A percentile compares a stretch with the other conserved stretches of the same genome.
These are phyloP conservation scores for Mustela nigripes DNA, from an alignment of 2,113 vertebrate genomes.

Conservation along the genomic window DNA sequence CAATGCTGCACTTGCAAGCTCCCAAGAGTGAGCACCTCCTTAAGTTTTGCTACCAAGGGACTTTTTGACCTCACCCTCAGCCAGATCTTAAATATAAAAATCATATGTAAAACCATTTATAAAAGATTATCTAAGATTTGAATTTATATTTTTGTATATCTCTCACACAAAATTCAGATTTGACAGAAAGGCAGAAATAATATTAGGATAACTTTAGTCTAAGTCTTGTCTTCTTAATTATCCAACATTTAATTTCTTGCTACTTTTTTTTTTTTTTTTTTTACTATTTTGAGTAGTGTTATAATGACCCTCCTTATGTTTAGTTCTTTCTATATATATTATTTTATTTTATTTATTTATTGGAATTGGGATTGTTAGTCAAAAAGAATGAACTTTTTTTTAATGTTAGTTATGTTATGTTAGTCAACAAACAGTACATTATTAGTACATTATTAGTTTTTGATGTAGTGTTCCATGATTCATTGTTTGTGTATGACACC, in stretches of 20 bases:
- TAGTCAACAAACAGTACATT: too few relatives aligned
- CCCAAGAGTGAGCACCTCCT: not conserved
- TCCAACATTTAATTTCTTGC: not conserved
- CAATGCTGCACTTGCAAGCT: accelerated
- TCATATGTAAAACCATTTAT: not conserved
- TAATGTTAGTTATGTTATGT: too few relatives aligned
- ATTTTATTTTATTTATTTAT: not conserved
- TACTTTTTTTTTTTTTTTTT: not conserved
- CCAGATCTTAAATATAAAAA: not conserved
- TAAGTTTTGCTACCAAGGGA: not conserved
- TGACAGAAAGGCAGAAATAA: not conserved
- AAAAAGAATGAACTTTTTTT: not conserved
- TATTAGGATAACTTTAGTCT: not conserved
- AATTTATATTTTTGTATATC: not conserved
- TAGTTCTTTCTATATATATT: not conserved
- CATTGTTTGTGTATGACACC: too few relatives aligned
- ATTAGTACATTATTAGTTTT: too few relatives aligned
- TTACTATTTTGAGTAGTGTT: not conserved
- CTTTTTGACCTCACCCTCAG: not conserved
- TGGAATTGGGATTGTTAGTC: not conserved
- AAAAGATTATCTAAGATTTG: not conserved
- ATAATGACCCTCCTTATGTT: not conserved
- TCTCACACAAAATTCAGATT: not conserved
- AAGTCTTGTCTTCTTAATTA: not conserved
- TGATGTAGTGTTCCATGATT: too few relatives aligned